These are phyloP conservation scores for Thereva nobilitata DNA, from an alignment of 2,888 invertebrate species.

Conservation along the genomic window DNA sequence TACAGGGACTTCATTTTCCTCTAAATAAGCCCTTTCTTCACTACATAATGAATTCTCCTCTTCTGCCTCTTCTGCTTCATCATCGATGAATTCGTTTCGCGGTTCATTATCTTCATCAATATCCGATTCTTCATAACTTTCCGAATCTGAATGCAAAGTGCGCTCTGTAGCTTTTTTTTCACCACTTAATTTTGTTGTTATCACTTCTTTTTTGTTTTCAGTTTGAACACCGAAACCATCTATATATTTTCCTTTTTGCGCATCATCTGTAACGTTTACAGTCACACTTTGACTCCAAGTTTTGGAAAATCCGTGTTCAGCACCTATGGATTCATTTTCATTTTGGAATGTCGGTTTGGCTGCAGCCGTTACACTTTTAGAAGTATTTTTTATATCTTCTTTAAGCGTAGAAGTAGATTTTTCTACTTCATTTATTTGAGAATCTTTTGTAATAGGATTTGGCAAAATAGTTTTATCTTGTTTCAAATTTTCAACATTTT, in stretches of 20 bases:
- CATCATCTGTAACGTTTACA: conserved; percentile 26
- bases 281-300: conserved; percentile 45
- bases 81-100: conserved; percentile 47
- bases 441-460: no score
- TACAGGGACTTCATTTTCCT: conserved; percentile 60
- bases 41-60: conserved; percentile 57
- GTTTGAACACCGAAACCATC: conserved; percentile 12
- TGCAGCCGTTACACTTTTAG: no score
- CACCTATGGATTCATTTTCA: not conserved
- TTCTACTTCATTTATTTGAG: no score
- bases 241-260: conserved; percentile 1
- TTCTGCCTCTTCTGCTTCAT: conserved; percentile 50
- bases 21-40: conserved; percentile 59
- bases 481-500: not conserved
- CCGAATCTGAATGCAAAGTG: no score
- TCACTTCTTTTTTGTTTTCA: not conserved
- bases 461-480: not conserved
- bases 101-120: conserved; percentile 36
- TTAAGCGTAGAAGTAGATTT: no score
- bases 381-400: no score
- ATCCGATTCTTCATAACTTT: conserved; percentile 4
- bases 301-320: conserved; percentile 24
- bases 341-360: not conserved
- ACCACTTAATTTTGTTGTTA: not conserved
- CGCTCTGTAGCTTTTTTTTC: not conserved